Evolutionary conservation across 2,113 vertebrate species (phyloP).

Genomic region (Phrynocephalus versicolor): DNA sequence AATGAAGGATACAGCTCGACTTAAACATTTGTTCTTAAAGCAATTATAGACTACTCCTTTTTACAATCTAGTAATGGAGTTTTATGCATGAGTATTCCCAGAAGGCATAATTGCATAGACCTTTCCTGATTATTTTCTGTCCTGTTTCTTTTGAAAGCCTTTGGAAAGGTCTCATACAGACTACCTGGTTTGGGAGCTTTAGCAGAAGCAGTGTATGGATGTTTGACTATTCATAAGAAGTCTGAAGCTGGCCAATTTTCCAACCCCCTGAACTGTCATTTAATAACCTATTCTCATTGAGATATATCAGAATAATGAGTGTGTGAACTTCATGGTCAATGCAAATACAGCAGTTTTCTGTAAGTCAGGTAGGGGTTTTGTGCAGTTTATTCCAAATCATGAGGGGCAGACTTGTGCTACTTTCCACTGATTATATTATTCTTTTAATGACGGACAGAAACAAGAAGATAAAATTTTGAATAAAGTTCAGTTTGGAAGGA

Average conservation of each 20-base stretch:
- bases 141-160: background rate
- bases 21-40: background rate
- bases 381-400: background rate
- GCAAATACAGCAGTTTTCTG: background rate
- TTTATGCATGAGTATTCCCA: no score
- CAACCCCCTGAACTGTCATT: background rate
- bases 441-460: background rate
- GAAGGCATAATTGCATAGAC: background rate
- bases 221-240: background rate
- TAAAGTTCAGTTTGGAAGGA: background rate
- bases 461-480: background rate
- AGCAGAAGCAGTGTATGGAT: background rate
- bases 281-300: background rate
- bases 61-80: no score
- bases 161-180: no score
- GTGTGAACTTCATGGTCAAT: background rate
- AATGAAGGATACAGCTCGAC: background rate
- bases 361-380: background rate
- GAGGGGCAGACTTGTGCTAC: background rate
- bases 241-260: background rate
- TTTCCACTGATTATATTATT: background rate
- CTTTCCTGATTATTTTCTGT: background rate
- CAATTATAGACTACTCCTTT: no score
- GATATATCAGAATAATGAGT: constrained; percentile 3
- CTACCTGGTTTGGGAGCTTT: background rate